A percentile compares a stretch with the other conserved stretches of the same genome.
These are phyloP conservation scores for Melipona quadrifasciata DNA, from an alignment of 1,140 invertebrate genomes.

Conservation along the genomic window DNA sequence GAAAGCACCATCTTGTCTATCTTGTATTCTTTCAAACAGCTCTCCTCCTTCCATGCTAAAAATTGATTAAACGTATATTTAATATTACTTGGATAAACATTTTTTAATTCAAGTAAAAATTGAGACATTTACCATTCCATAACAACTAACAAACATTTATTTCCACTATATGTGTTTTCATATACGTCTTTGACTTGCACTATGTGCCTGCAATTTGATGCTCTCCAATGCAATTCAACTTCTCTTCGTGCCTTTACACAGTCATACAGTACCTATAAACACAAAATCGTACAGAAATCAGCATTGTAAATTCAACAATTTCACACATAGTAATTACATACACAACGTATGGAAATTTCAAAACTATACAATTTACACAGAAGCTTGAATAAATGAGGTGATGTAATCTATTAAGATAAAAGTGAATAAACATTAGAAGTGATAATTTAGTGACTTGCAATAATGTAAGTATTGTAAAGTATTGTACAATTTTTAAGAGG, in stretches of 20 bases:
- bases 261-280: slow-evolving; percentile 92
- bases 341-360: not conserved
- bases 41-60: slow-evolving; percentile 97
- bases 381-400: slow-evolving; percentile 18
- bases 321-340: not conserved
- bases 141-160: slow-evolving; percentile 95
- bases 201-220: slow-evolving; percentile 94
- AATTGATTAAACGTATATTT: slow-evolving; percentile 21
- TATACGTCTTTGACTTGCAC: slow-evolving; percentile 96
- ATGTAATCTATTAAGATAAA: slow-evolving; percentile 25
- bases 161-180: slow-evolving; percentile 95
- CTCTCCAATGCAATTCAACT: slow-evolving; percentile 97
- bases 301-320: not conserved
- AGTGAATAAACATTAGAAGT: slow-evolving; percentile 10
- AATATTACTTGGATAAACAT: not conserved
- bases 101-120: not conserved
- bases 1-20: slow-evolving; percentile 95
- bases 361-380: not conserved
- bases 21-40: slow-evolving; percentile 97
- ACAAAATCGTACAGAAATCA: not conserved
- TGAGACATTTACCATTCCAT: slow-evolving; percentile 94
- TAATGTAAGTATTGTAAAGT: not conserved
- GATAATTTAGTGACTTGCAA: slow-evolving; percentile 11
- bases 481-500: not conserved
- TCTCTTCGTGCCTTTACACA: slow-evolving; percentile 95